These are phyloP conservation scores for Trichacis sp. DNA, from an alignment of 2,888 invertebrate genomes.

Conservation along the genomic window DNA sequence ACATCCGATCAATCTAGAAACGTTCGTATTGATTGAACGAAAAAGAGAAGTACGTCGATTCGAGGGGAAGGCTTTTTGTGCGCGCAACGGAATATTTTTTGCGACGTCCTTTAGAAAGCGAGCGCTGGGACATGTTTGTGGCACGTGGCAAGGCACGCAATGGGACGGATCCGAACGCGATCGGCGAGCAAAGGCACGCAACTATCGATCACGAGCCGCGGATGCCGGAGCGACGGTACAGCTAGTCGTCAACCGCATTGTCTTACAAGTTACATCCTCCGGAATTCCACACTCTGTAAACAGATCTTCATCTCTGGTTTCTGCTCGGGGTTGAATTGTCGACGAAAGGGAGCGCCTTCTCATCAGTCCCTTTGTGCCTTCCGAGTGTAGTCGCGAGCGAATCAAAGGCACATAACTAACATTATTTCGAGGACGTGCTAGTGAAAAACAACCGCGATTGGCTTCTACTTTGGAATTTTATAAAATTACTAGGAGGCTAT, in stretches of 20 bases:
- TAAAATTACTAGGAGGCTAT: too few relatives aligned
- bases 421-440: too few relatives aligned
- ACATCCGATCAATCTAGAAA: too few relatives aligned
- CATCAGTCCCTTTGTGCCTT: neutral
- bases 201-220: constrained; percentile 57
- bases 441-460: too few relatives aligned
- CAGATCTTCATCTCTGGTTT: neutral
- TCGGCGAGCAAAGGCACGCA: constrained; percentile 47
- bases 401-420: too few relatives aligned
- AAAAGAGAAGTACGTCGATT: too few relatives aligned
- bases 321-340: neutral
- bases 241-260: constrained; percentile 28
- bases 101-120: constrained; percentile 25
- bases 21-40: too few relatives aligned
- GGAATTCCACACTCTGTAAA: neutral
- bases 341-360: neutral
- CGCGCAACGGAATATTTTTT: neutral
- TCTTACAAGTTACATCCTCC: constrained; percentile 16
- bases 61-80: too few relatives aligned
- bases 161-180: constrained; percentile 38
- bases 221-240: constrained; percentile 37
- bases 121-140: constrained; percentile 39
- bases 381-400: neutral
- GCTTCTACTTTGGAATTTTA: too few relatives aligned
- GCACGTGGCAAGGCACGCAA: constrained; percentile 53